Conservation (phyloP, 2,797 vertebrate genomes). For the Melanotaenia maccullochi region DNA sequence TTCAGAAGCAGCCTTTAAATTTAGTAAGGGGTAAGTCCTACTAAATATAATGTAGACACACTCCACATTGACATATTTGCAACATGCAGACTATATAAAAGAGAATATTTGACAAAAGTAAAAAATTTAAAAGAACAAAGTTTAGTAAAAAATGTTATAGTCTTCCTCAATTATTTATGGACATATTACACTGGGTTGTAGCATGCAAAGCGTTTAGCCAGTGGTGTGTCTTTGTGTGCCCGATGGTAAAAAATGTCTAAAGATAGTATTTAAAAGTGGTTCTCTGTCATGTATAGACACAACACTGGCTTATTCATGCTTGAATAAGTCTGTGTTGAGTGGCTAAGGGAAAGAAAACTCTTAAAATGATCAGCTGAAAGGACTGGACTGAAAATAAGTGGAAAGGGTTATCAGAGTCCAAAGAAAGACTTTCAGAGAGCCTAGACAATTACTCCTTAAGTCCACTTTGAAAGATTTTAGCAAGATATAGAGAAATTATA, state of each 20-base stretch:
- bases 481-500: neutral
- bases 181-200: too few relatives aligned
- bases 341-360: neutral
- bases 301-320: neutral
- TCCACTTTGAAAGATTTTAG: neutral
- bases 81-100: neutral
- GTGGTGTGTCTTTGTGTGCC: neutral
- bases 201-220: too few relatives aligned
- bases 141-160: neutral
- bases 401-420: neutral
- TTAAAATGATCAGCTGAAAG: neutral
- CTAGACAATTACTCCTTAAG: neutral
- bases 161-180: too few relatives aligned
- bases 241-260: neutral
- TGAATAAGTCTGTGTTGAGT: neutral
- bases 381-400: neutral
- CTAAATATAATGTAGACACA: too few relatives aligned
- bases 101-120: neutral
- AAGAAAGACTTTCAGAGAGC: neutral
- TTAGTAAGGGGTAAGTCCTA: neutral
- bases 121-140: neutral
- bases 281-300: neutral
- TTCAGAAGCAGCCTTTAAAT: slow-evolving; percentile 13
- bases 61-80: too few relatives aligned
- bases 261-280: neutral